Conservation (phyloP, 1,140 invertebrate species). For the Saccostrea cuccullata region DNA sequence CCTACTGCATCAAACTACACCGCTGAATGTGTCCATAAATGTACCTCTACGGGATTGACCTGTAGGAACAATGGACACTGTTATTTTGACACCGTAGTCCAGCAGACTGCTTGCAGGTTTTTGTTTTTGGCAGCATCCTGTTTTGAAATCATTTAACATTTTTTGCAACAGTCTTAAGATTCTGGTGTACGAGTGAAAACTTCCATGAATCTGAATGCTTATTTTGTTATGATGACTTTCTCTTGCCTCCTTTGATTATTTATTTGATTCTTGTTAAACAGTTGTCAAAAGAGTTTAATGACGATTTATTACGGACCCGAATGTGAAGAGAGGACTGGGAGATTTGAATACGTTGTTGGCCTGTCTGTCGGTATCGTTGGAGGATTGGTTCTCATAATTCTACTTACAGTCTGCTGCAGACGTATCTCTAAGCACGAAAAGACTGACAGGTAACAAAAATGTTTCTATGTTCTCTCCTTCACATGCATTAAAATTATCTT, state of each 20-base stretch:
- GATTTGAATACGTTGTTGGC: not conserved
- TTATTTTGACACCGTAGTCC: not conserved
- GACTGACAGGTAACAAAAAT: not conserved
- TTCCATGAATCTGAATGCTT: too few species aligned
- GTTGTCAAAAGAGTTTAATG: not conserved
- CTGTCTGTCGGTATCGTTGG: constrained; percentile 3
- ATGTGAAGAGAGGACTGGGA: not conserved
- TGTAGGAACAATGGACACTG: not conserved
- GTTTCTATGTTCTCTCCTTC: too few species aligned
- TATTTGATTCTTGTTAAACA: not conserved
- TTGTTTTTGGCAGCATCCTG: not conserved
- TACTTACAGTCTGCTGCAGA: not conserved
- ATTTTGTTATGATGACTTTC: too few species aligned
- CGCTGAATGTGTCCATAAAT: not conserved
- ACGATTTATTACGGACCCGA: not conserved
- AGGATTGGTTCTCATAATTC: not conserved
- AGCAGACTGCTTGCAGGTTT: not conserved
- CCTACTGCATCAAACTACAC: not conserved
- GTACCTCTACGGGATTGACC: not conserved
- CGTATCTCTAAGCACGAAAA: not conserved
- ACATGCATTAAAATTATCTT: too few species aligned
- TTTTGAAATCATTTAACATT: too few species aligned
- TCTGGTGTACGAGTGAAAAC: too few species aligned
- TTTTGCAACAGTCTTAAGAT: too few species aligned
- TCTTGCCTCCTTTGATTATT: too few species aligned